A percentile compares a stretch with the other conserved stretches of the same genome.
Conservation (phyloP, 2,888 invertebrate species). For the Sesamia inferens region DNA sequence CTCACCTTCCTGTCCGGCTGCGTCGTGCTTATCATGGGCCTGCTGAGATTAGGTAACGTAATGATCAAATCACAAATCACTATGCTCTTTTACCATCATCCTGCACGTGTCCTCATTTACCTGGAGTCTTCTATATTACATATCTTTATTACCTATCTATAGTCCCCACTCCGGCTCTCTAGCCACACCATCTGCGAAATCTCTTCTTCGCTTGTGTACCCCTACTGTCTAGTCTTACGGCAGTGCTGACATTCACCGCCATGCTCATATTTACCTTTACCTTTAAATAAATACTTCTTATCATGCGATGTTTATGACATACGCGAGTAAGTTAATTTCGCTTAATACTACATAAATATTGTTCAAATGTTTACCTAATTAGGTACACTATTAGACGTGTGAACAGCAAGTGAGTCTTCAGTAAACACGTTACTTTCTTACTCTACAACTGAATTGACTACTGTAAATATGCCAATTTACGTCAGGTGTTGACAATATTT, state of each 20-base stretch:
- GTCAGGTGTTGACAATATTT: too few relatives aligned
- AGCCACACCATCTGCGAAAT: neutral
- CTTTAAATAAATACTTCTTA: slow-evolving; percentile 28
- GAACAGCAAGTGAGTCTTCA: slow-evolving; percentile 13
- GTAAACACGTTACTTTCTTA: slow-evolving; percentile 25
- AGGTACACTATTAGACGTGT: slow-evolving; percentile 13
- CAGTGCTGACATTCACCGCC: neutral
- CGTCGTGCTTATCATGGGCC: slow-evolving; percentile 94
- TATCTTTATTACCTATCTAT: neutral
- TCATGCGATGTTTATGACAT: slow-evolving; percentile 22
- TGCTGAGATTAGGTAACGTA: slow-evolving; percentile 93
- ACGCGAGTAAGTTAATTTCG: slow-evolving; percentile 36
- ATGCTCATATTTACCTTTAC: neutral
- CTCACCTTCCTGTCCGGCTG: slow-evolving; percentile 94
- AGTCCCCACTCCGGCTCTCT: neutral
- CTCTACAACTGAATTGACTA: neutral
- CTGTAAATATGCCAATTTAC: too few relatives aligned
- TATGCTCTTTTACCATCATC: neutral
- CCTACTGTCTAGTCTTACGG: neutral
- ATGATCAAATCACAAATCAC: too few relatives aligned
- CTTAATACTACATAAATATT: slow-evolving; percentile 37
- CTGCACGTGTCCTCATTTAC: neutral
- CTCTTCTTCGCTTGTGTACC: neutral
- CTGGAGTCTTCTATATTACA: neutral
- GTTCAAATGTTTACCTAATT: slow-evolving; percentile 43